A percentile compares a stretch with the other conserved stretches of the same genome.
Conservation (phyloP, 2,888 invertebrate genomes). For the Tenthredo notha region DNA sequence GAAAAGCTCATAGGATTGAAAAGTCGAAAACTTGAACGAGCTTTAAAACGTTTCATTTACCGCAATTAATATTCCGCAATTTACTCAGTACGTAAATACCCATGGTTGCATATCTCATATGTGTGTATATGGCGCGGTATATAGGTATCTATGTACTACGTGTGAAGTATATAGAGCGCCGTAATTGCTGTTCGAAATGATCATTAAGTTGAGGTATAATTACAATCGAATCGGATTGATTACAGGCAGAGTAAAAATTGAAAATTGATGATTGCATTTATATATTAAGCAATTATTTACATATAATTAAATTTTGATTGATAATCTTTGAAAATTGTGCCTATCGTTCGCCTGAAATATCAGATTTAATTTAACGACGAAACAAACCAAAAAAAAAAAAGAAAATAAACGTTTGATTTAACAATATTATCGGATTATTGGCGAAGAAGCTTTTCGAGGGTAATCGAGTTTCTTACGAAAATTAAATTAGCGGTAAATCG, state of each 20-base stretch:
- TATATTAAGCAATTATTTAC: not conserved
- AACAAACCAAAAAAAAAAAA: not conserved
- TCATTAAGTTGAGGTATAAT: not conserved
- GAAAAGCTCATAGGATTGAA: not conserved
- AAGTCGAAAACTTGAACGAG: not conserved
- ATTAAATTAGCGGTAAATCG: conserved; percentile 16
- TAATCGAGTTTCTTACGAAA: conserved; percentile 28
- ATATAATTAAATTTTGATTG: not conserved
- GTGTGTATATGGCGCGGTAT: too few species aligned
- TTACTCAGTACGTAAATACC: not conserved
- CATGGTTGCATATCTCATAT: not conserved
- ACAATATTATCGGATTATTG: not conserved
- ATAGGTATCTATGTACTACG: not conserved
- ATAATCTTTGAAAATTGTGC: not conserved
- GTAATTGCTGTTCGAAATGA: not conserved
- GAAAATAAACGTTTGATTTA: not conserved
- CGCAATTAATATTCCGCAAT: not conserved
- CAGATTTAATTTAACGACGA: not conserved
- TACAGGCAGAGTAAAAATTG: not conserved
- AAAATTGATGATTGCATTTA: not conserved
- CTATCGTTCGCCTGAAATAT: not conserved
- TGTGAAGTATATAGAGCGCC: not conserved
- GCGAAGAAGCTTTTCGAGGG: not conserved
- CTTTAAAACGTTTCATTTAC: not conserved
- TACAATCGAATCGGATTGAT: not conserved